These are phyloP conservation scores for Drosophila biarmipes DNA, from an alignment of 1,140 invertebrate species.

Conservation along the genomic window DNA sequence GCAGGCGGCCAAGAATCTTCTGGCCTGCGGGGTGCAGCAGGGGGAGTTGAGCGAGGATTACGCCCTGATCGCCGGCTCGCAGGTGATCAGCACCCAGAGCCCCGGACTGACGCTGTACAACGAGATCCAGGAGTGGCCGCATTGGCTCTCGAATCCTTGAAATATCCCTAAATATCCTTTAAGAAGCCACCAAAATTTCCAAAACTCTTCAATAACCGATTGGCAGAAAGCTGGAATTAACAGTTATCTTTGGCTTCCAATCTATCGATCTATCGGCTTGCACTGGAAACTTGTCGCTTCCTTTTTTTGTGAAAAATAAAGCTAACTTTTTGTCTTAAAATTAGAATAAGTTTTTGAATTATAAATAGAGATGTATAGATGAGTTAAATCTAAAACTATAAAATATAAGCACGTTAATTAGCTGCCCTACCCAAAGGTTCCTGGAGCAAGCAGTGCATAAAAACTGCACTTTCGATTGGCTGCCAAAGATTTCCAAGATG, in stretches of 20 bases:
- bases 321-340: too few relatives aligned
- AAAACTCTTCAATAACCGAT: background rate
- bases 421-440: too few relatives aligned
- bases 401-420: too few relatives aligned
- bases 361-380: too few relatives aligned
- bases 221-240: background rate
- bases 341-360: too few relatives aligned
- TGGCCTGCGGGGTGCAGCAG: slow-evolving; percentile 87
- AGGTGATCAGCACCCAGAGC: slow-evolving; percentile 87
- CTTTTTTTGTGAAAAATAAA: too few relatives aligned
- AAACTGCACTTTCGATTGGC: background rate
- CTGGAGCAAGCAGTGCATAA: background rate
- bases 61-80: slow-evolving; percentile 87
- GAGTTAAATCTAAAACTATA: too few relatives aligned
- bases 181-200: too few relatives aligned
- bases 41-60: slow-evolving; percentile 87
- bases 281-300: too few relatives aligned
- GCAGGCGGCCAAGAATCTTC: slow-evolving; percentile 86
- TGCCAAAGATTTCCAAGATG: background rate
- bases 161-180: background rate
- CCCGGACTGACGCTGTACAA: slow-evolving; percentile 88
- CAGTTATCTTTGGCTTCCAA: background rate
- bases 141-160: slow-evolving; percentile 73
- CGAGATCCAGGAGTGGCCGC: slow-evolving; percentile 84
- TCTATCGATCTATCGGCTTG: too few relatives aligned